Evolutionary conservation across 2,113 vertebrate genomes (phyloP).

Genomic region (Pseudorhombus dupliciocellatus): DNA sequence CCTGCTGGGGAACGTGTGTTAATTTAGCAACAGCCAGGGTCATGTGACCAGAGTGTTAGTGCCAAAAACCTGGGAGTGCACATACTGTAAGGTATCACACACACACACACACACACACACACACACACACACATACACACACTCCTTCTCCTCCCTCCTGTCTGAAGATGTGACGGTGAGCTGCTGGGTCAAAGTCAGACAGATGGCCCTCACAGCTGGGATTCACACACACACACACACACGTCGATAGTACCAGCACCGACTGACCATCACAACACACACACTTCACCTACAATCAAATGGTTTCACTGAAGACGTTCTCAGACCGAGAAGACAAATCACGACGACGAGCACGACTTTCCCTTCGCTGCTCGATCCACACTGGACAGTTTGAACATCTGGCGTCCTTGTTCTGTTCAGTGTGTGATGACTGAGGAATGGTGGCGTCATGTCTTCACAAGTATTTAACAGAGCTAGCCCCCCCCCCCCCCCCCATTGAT

Average conservation of each 20-base stretch:
- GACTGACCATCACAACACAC: slow-evolving; percentile 21
- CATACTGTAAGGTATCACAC: slow-evolving; percentile 15
- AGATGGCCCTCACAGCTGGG: slow-evolving; percentile 77
- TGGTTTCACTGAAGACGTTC: neutral
- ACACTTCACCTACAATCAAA: neutral
- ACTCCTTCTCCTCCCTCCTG: slow-evolving; percentile 20
- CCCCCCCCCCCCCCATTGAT: neutral
- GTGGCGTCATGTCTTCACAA: slow-evolving; percentile 45
- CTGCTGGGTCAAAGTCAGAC: slow-evolving; percentile 74
- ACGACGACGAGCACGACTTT: neutral
- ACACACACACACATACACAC: slow-evolving; percentile 4
- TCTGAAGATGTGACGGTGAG: slow-evolving; percentile 68
- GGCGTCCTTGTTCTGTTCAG: too few species aligned
- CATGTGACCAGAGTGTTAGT: slow-evolving; percentile 40
- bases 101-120: slow-evolving; percentile 2
- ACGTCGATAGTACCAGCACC: slow-evolving; percentile 15
- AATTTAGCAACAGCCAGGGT: slow-evolving; percentile 36
- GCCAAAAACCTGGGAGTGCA: slow-evolving; percentile 41
- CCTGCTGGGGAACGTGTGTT: slow-evolving; percentile 39
- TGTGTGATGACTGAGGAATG: slow-evolving; percentile 69
- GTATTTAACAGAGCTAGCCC: slow-evolving; percentile 69
- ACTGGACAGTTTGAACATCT: too few species aligned
- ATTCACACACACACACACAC: slow-evolving; percentile 34
- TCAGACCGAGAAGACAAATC: neutral
- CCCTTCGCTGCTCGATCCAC: neutral